Percentiles rank a stretch among this genome's conserved stretches.
phyloP scores from a whole-genome alignment of 2,888 invertebrate genomes.

The Agonopterix subpropinquella region DNA sequence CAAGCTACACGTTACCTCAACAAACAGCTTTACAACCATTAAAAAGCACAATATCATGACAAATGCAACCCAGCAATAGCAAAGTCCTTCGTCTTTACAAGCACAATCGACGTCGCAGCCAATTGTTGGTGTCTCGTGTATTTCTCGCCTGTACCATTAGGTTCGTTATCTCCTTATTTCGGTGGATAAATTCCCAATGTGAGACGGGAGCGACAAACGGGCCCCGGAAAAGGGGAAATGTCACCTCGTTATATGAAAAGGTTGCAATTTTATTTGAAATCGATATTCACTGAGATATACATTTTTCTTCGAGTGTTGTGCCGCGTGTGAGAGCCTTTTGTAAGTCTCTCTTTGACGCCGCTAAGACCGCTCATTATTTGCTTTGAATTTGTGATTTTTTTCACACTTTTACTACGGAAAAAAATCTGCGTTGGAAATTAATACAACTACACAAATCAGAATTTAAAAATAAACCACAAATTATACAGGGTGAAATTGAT shows the following conservation, averaged over 20 bases:
- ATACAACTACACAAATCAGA: too few species aligned
- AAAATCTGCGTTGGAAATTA: too few species aligned
- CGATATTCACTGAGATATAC: constrained; percentile 68
- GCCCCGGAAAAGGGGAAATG: constrained; percentile 65
- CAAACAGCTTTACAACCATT: too few species aligned
- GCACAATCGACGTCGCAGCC: constrained; percentile 21
- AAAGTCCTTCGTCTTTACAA: constrained; percentile 7
- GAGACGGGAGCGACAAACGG: constrained; percentile 56
- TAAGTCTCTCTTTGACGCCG: background rate
- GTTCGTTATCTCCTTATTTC: constrained; percentile 73
- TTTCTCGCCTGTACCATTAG: constrained; percentile 48
- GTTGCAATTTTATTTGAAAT: constrained; percentile 76
- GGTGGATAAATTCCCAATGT: constrained; percentile 70
- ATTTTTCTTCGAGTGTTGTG: constrained; percentile 38
- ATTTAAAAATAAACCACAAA: too few species aligned
- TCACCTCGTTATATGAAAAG: constrained; percentile 75
- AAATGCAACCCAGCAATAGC: constrained; percentile 23
- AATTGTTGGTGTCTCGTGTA: constrained; percentile 41
- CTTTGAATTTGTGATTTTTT: background rate
- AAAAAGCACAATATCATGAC: background rate
- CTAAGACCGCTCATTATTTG: background rate
- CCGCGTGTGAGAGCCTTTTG: constrained; percentile 17
- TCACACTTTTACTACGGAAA: background rate
- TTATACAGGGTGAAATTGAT: too few species aligned
- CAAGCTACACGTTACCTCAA: too few species aligned